A percentile compares a stretch with the other conserved stretches of the same genome.
phyloP scores from a whole-genome alignment of 2,797 vertebrate species.

The Gallinago nigripennis region DNA sequence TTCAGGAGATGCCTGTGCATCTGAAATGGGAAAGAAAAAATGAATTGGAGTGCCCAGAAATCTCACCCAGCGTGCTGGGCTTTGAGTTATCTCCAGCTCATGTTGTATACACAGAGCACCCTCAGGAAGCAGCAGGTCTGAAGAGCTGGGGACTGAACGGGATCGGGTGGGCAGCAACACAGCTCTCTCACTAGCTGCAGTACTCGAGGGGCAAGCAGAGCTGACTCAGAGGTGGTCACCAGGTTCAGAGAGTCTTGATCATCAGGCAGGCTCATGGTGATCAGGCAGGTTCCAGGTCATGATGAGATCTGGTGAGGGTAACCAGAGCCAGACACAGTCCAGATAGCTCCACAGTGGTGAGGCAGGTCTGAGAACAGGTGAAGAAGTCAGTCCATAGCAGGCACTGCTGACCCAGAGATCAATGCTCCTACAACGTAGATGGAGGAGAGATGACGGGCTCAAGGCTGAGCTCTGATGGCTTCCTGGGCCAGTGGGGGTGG shows the following conservation, averaged over 20 bases:
- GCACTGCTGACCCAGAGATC: background rate
- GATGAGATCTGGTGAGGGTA: background rate
- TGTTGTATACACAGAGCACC: background rate
- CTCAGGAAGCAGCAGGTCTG: background rate
- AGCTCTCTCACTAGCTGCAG: background rate
- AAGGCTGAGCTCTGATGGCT: background rate
- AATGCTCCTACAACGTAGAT: rapidly evolving
- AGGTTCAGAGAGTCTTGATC: background rate
- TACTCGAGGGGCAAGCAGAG: background rate
- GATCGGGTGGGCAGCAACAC: background rate
- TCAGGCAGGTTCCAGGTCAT: background rate
- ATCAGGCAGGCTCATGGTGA: background rate
- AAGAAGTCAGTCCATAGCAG: background rate
- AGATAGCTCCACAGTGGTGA: background rate
- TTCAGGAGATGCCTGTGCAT: background rate
- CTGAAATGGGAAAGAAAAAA: background rate
- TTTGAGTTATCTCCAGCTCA: background rate
- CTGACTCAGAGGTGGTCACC: background rate
- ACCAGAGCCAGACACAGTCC: background rate
- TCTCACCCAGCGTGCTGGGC: background rate
- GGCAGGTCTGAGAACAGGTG: background rate
- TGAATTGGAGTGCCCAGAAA: background rate
- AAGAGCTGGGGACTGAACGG: background rate
- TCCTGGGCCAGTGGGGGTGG: background rate
- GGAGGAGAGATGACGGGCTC: background rate